Evolutionary conservation across 2,797 vertebrate genomes (phyloP), one percentile per base, ranked within the genome.

Genomic region (Ceyx erithaca): DNA sequence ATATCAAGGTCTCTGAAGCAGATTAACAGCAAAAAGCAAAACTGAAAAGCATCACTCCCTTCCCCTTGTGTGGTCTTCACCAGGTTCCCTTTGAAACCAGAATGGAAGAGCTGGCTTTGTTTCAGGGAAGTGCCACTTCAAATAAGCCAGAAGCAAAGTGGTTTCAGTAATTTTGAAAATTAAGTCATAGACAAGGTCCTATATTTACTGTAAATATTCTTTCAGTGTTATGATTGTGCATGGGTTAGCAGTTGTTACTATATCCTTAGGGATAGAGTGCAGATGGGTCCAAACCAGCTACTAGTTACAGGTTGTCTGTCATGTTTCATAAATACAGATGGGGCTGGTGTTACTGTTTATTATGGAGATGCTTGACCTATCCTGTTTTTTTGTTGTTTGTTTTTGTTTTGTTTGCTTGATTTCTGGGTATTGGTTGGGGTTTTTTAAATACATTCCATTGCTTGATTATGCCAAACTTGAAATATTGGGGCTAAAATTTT

Each of bases 271-370:
- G 82, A 76, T 12, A 79, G 16, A 62, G 28, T 73, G 41, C 91
- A 86, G 70, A 81, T 88, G 77, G 67, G 48, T 85, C 70, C 51
- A 79, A 89, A 40, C 40, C 73, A 92, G 51, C 73, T 85, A 80
- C 66, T 85, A 76, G 85, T 87, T 93, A 70, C 12, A 2, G 52
- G 82, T 61, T 89, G 52, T 62, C 78, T 89, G 52, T 62, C 78
- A 28, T 62, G 33, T 62, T 80, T 90, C 46, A 40, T 62, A 54
- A 68, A 70, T 91, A 70, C 67, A 75, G 68, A 82, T 91, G 67
- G 67, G 64, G 18, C 71, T 71, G 49, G 66, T 1, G 0, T 30
- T 88, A 33, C 41, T 68, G 15, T 68, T 81, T 77, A 62, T 67
- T 73, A 83, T 18, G 18, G 33, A 93, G 15, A 67, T 86, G 49